Evolutionary conservation across 2,113 vertebrate genomes (phyloP).

Genomic region (Tragelaphus imberbis): DNA sequence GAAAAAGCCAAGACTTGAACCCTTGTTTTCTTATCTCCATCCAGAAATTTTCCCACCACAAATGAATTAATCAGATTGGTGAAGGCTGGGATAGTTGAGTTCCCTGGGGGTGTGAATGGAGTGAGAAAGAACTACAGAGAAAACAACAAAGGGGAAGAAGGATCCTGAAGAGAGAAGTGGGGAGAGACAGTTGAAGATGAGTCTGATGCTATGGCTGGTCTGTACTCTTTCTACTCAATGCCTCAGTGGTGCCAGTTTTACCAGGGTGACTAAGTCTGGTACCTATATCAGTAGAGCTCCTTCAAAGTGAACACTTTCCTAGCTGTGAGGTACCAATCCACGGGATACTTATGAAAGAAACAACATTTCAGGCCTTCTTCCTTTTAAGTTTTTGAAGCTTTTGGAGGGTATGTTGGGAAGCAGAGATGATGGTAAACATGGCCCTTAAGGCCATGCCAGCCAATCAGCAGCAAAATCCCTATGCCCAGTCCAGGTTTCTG

Average conservation of each 20-base stretch:
- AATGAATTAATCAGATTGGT: background rate
- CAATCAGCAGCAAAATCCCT: slow-evolving; percentile 6
- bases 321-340: background rate
- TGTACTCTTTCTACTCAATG: background rate
- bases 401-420: background rate
- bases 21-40: background rate
- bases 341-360: background rate
- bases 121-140: background rate
- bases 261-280: background rate
- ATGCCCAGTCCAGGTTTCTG: background rate
- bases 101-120: background rate
- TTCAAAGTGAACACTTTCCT: background rate
- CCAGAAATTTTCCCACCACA: background rate
- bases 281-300: background rate
- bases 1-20: background rate
- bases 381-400: background rate
- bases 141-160: background rate
- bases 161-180: background rate
- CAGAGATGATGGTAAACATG: background rate
- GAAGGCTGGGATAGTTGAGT: background rate
- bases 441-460: background rate
- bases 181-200: background rate
- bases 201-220: background rate
- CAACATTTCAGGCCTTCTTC: background rate
- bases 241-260: background rate